phyloP scores from a whole-genome alignment of 2,113 vertebrate genomes.

The Notarius quadriscutis region DNA sequence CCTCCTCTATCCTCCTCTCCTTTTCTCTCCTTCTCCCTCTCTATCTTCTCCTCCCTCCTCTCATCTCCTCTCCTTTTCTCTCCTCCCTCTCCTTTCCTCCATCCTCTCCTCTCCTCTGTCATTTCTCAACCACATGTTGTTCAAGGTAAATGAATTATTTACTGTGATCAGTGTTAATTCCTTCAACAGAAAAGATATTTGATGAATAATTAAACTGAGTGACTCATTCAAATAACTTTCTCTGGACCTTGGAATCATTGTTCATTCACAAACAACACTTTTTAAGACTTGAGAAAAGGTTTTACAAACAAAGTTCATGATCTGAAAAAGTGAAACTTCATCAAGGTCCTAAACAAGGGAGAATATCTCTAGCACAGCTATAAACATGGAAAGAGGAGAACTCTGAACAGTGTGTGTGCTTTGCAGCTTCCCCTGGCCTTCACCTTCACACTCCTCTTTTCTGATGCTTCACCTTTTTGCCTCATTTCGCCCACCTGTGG shows the following conservation, averaged over 20 bases:
- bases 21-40: no score
- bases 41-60: no score
- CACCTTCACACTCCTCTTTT: neutral
- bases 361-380: no score
- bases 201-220: conserved; percentile 43
- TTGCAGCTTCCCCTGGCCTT: neutral
- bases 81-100: no score
- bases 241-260: conserved; percentile 22
- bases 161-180: conserved; percentile 42
- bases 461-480: neutral
- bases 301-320: neutral
- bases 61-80: no score
- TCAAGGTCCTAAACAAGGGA: neutral
- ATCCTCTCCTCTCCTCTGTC: neutral
- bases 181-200: conserved; percentile 17
- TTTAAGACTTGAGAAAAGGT: neutral
- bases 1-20: no score
- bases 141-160: conserved; percentile 41
- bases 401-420: neutral
- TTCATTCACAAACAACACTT: conserved; percentile 38
- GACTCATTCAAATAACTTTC: neutral
- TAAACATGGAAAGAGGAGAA: neutral
- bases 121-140: conserved; percentile 10
- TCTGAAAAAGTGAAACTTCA: neutral
- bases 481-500: conserved; percentile 12